Evolutionary conservation across 2,113 vertebrate species (phyloP).

Genomic region (Aix galericulata): DNA sequence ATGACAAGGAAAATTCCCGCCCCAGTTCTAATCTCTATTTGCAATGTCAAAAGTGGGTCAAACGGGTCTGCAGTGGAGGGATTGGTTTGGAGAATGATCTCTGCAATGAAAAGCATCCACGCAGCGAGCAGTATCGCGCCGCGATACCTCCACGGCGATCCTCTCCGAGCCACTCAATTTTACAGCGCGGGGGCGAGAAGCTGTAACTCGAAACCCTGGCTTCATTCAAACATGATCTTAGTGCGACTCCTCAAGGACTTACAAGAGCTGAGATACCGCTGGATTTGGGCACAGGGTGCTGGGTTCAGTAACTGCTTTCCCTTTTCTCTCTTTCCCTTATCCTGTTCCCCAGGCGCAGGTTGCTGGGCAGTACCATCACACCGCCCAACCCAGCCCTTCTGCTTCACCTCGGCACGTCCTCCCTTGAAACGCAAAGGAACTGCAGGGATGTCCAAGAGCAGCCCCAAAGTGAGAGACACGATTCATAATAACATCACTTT

Average conservation of each 20-base stretch:
- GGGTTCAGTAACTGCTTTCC: neutral
- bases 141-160: neutral
- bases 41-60: constrained; percentile 42
- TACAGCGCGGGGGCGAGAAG: neutral
- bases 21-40: constrained; percentile 56
- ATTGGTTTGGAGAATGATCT: neutral
- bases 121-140: neutral
- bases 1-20: constrained; percentile 61
- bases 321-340: neutral
- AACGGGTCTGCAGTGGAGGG: constrained; percentile 19
- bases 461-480: neutral
- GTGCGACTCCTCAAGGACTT: neutral
- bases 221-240: neutral
- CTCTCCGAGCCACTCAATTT: neutral
- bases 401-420: neutral
- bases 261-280: neutral
- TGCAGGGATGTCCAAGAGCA: neutral
- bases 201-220: neutral
- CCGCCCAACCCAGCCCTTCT: neutral
- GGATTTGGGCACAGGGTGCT: neutral
- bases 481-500: neutral
- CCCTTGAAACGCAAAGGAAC: neutral
- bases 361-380: neutral
- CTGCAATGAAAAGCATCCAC: constrained; percentile 30
- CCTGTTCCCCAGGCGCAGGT: neutral